Percentiles rank a stretch among this genome's conserved stretches.
Evolutionary conservation across 2,888 invertebrate species (phyloP).

Genomic region (Cryptocheilus praepositus): DNA sequence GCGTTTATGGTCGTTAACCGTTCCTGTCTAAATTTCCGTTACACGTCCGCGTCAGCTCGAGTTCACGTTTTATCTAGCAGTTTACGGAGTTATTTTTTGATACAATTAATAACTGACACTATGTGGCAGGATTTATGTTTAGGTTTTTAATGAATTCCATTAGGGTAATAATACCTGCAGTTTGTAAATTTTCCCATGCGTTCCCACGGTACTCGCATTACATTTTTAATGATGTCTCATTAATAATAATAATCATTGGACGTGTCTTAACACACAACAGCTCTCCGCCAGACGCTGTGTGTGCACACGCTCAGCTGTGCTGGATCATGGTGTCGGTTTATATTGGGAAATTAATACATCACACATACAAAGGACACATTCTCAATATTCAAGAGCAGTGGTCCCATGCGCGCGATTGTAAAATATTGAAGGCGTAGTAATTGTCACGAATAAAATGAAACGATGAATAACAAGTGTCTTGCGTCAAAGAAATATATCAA

Average conservation of each 20-base stretch:
- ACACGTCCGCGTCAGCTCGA: neutral
- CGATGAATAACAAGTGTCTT: conserved; percentile 20
- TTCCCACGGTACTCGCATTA: neutral
- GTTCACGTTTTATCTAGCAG: neutral
- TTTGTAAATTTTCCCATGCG: conserved; percentile 11
- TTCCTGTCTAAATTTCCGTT: conserved; percentile 6
- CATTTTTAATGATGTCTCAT: conserved; percentile 2
- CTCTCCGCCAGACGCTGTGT: no score
- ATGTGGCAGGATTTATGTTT: neutral
- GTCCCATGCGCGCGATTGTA: conserved; percentile 14
- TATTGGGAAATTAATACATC: no score
- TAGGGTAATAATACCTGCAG: conserved; percentile 12
- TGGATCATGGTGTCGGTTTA: no score
- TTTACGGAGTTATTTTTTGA: neutral
- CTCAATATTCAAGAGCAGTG: no score
- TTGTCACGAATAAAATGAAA: conserved; percentile 11
- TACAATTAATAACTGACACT: neutral
- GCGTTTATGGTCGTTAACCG: no score
- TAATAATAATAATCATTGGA: no score
- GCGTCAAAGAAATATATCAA: conserved; percentile 18
- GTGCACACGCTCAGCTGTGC: no score
- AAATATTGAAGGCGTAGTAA: conserved; percentile 15
- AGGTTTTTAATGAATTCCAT: conserved; percentile 16
- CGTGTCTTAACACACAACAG: no score
- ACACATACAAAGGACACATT: no score